These are phyloP conservation scores for Megalops cyprinoides DNA, from an alignment of 2,797 vertebrate species.

Conservation along the genomic window DNA sequence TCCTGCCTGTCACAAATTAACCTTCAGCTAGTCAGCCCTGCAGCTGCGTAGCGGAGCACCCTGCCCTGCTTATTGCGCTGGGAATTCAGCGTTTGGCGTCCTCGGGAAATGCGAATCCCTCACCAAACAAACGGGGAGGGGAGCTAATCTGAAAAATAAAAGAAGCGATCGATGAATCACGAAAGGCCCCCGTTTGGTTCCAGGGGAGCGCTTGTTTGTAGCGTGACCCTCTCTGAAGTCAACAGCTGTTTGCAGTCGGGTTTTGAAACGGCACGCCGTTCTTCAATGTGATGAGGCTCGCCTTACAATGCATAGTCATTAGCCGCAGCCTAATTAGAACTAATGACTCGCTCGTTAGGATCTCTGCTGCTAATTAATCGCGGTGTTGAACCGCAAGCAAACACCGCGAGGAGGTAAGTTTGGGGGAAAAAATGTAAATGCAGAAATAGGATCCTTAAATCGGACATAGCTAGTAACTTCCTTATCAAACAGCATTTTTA, in stretches of 20 bases:
- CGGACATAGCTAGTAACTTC: slow-evolving; percentile 58
- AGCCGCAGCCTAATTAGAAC: slow-evolving; percentile 89
- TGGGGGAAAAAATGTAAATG: slow-evolving; percentile 46
- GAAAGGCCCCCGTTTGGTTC: slow-evolving; percentile 41
- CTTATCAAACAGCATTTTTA: slow-evolving; percentile 88
- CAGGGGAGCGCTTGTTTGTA: slow-evolving; percentile 63
- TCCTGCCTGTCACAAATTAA: too few species aligned
- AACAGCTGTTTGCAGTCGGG: slow-evolving; percentile 70
- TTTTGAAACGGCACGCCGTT: slow-evolving; percentile 53
- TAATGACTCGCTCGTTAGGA: slow-evolving; percentile 87
- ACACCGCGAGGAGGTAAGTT: slow-evolving; percentile 50
- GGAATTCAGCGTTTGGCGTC: neutral
- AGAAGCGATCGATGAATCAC: slow-evolving; percentile 35
- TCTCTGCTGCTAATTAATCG: slow-evolving; percentile 86
- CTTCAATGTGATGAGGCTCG: slow-evolving; percentile 66
- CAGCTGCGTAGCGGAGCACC: too few species aligned
- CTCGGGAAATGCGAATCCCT: neutral
- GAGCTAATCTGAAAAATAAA: slow-evolving; percentile 27
- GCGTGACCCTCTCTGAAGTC: slow-evolving; percentile 63
- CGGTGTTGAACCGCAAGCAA: slow-evolving; percentile 59
- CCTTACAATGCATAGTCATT: slow-evolving; percentile 85
- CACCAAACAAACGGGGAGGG: neutral
- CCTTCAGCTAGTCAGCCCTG: too few species aligned
- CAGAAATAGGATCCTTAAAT: slow-evolving; percentile 56
- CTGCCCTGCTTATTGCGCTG: neutral